Evolutionary conservation across 2,797 vertebrate genomes (phyloP).

Genomic region (Macroramphosus scolopax): DNA sequence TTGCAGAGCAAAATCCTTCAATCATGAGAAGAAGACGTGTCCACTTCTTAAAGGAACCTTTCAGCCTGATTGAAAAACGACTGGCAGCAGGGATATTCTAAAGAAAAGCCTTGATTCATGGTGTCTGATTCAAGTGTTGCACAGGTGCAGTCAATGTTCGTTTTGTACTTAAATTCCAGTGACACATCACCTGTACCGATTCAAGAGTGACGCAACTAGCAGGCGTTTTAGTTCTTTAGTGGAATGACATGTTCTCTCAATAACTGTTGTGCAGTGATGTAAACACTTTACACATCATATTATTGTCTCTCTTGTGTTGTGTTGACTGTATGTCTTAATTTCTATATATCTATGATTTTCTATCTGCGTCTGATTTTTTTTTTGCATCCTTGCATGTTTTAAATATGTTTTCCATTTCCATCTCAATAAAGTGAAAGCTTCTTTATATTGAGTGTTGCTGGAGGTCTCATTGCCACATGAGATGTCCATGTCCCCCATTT

Average conservation of each 20-base stretch:
- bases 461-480: slow-evolving; percentile 61
- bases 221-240: too few species aligned
- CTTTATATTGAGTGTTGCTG: slow-evolving; percentile 60
- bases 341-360: slow-evolving; percentile 40
- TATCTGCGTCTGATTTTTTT: slow-evolving; percentile 55
- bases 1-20: too few species aligned
- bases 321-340: slow-evolving; percentile 38
- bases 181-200: slow-evolving; percentile 4
- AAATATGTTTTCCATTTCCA: slow-evolving; percentile 60
- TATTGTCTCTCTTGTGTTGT: slow-evolving; percentile 44
- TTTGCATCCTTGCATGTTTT: slow-evolving; percentile 76
- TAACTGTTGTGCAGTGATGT: slow-evolving; percentile 19
- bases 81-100: slow-evolving; percentile 18
- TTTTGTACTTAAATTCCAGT: slow-evolving; percentile 23
- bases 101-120: slow-evolving; percentile 44
- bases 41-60: slow-evolving; percentile 28
- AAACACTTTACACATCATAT: slow-evolving; percentile 16
- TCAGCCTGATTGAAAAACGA: slow-evolving; percentile 27
- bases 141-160: slow-evolving; percentile 23
- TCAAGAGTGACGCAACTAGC: too few species aligned
- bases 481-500: slow-evolving; percentile 51
- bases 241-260: slow-evolving; percentile 17
- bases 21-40: slow-evolving; percentile 6
- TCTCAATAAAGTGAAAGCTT: slow-evolving; percentile 72
- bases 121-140: slow-evolving; percentile 10